Evolutionary conservation across 2,113 vertebrate genomes (phyloP).

Genomic region (Lampris incognitus): DNA sequence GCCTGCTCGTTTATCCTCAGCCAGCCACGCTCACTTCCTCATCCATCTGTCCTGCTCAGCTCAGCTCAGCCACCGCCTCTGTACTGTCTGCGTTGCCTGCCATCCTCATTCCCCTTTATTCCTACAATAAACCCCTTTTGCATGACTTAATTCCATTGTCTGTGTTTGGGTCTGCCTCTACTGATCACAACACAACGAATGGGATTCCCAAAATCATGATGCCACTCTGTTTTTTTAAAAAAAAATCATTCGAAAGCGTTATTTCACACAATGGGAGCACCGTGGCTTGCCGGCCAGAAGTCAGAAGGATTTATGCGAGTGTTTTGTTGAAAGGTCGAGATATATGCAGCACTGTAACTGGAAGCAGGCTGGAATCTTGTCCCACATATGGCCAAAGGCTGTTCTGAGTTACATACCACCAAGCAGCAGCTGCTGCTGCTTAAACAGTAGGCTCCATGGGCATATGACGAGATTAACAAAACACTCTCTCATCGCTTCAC

Average conservation of each 20-base stretch:
- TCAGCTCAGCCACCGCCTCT: no score
- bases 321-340: constrained; percentile 13
- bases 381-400: constrained; percentile 59
- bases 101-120: no score
- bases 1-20: no score
- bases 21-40: no score
- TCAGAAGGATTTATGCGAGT: constrained; percentile 13
- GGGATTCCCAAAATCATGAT: not conserved
- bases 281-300: not conserved
- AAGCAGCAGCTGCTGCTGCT: not conserved
- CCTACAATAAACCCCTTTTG: no score
- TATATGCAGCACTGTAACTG: constrained; percentile 45
- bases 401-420: constrained; percentile 25
- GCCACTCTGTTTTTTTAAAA: not conserved
- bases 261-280: constrained; percentile 28
- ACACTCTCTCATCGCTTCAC: not conserved
- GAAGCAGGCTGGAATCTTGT: constrained; percentile 40
- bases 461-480: constrained; percentile 20
- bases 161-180: no score
- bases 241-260: not conserved
- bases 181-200: no score
- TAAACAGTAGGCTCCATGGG: not conserved
- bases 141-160: no score
- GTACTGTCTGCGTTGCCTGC: no score
- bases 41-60: no score